Conservation (phyloP, 2,113 vertebrate genomes). For the Aptenodytes forsteri region DNA sequence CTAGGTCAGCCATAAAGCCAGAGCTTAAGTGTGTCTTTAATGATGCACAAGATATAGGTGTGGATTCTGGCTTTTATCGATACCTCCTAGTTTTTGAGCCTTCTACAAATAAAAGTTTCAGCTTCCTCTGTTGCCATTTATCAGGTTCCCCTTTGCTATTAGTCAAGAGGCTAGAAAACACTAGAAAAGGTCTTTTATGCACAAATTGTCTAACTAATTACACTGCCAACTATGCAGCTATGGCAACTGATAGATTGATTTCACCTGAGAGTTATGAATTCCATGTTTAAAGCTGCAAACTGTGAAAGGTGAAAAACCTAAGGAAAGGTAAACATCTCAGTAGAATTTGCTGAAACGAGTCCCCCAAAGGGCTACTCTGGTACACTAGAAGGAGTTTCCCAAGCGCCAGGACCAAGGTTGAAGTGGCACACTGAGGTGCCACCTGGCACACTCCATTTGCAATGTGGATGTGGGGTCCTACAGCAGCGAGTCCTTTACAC, state of each 20-base stretch:
- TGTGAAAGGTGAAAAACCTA: background rate
- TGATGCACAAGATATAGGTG: background rate
- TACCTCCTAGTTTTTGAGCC: background rate
- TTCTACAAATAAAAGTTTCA: background rate
- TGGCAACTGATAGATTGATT: background rate
- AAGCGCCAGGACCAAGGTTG: background rate
- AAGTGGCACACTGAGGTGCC: background rate
- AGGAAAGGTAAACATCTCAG: background rate
- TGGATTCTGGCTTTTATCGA: background rate
- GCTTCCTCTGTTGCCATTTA: background rate
- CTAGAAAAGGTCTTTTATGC: background rate
- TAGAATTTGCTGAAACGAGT: background rate
- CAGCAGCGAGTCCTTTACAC: background rate
- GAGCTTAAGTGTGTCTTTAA: background rate
- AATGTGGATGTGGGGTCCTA: background rate
- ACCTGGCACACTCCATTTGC: background rate
- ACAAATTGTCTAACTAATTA: background rate
- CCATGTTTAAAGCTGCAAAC: background rate
- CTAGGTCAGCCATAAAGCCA: background rate
- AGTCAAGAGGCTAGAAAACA: background rate
- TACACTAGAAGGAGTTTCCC: background rate
- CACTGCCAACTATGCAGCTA: background rate
- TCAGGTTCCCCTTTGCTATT: background rate
- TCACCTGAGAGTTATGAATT: background rate
- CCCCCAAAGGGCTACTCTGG: background rate